A percentile compares a stretch with the other conserved stretches of the same genome.
Evolutionary conservation across 2,113 vertebrate genomes (phyloP).

Genomic region (Anarhynchus alexandrinus): DNA sequence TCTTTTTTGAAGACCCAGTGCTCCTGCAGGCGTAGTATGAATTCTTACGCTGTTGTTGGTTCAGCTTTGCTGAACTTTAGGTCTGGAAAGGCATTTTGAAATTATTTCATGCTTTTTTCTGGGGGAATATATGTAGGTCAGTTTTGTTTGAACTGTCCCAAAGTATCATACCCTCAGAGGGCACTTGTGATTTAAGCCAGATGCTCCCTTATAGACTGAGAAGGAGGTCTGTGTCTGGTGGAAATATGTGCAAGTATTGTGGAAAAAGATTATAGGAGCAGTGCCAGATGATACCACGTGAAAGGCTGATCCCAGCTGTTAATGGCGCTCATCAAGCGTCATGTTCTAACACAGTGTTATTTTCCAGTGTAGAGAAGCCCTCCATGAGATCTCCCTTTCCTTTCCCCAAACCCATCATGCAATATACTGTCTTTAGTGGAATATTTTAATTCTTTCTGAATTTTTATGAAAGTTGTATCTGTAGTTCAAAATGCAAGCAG

Average conservation of each 20-base stretch:
- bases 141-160: background rate
- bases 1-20: background rate
- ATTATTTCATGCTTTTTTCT: background rate
- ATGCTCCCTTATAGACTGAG: background rate
- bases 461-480: background rate
- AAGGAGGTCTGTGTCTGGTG: background rate
- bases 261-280: background rate
- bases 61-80: background rate
- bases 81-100: background rate
- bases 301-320: background rate
- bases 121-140: background rate
- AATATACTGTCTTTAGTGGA: background rate
- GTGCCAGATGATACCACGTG: background rate
- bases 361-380: background rate
- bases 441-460: background rate
- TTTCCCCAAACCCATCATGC: background rate
- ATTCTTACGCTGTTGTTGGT: background rate
- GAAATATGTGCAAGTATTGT: background rate
- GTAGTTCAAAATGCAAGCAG: background rate
- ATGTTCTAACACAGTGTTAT: background rate
- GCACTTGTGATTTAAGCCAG: background rate
- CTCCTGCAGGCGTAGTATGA: fast-evolving
- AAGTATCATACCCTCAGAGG: background rate
- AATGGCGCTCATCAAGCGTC: background rate
- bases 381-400: background rate